Percentiles rank a stretch among this genome's conserved stretches.
Conservation (phyloP, 1,140 invertebrate genomes). For the Drosophila suzukii region DNA sequence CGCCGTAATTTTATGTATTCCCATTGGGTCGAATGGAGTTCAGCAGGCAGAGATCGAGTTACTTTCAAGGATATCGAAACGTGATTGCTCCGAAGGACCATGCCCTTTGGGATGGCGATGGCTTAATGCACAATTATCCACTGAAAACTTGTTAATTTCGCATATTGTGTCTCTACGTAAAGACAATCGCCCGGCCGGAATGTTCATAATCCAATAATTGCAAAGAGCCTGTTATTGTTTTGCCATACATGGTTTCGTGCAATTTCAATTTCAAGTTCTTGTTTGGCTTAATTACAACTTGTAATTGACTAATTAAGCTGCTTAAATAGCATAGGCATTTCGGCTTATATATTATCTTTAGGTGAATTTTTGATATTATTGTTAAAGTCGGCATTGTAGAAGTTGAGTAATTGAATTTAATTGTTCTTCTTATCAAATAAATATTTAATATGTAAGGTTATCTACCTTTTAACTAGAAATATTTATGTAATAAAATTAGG, state of each 20-base stretch:
- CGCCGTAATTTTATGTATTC: conserved; percentile 42
- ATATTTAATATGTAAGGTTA: no score
- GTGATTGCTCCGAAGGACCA: conserved; percentile 2
- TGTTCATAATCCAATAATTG: conserved; percentile 39
- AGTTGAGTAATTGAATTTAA: conserved; percentile 8
- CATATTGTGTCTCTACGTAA: conserved; percentile 18
- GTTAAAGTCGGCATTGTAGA: neutral
- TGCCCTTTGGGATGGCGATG: conserved; percentile 5
- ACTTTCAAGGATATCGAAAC: conserved; percentile 26
- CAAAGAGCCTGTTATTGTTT: conserved; percentile 26
- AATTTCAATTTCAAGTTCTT: conserved; percentile 21
- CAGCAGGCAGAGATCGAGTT: conserved; percentile 6
- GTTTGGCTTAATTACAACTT: conserved; percentile 38
- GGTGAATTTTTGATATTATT: neutral
- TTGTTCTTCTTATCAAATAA: neutral
- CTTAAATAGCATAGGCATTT: neutral
- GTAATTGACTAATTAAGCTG: conserved; percentile 43
- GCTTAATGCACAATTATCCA: conserved; percentile 45
- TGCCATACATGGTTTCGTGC: neutral
- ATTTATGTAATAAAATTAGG: no score
- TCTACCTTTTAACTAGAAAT: no score
- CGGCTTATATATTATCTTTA: neutral
- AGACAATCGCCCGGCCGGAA: neutral
- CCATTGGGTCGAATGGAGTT: conserved; percentile 5
- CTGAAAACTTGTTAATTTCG: conserved; percentile 31